A percentile compares a stretch with the other conserved stretches of the same genome.
Evolutionary conservation across 2,797 vertebrate genomes (phyloP).

Genomic region (Vultur gryphus): DNA sequence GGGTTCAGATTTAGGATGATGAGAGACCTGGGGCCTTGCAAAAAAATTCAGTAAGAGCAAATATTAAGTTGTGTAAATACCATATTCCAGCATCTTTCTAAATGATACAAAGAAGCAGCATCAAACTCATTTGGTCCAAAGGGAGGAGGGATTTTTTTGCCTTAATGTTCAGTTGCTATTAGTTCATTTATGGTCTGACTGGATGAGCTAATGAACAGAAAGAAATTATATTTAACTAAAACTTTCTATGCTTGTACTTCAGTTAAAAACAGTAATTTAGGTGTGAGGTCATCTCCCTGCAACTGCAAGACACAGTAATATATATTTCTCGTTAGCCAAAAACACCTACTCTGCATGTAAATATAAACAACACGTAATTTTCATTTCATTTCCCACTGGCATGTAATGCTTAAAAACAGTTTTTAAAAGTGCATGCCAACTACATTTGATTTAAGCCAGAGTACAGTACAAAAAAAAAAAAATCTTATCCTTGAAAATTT

Average conservation of each 20-base stretch:
- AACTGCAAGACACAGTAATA: slow-evolving; percentile 1
- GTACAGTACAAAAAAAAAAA: neutral
- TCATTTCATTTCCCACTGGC: slow-evolving; percentile 11
- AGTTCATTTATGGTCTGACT: neutral
- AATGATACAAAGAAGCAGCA: neutral
- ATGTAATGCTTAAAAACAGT: slow-evolving; percentile 13
- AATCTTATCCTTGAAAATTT: neutral
- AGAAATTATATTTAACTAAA: neutral
- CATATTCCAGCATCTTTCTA: neutral
- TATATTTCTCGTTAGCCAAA: slow-evolving; percentile 17
- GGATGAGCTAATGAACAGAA: neutral
- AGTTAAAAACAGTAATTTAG: slow-evolving; percentile 24
- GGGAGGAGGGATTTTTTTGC: neutral
- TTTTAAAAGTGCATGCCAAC: neutral
- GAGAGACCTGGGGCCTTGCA: slow-evolving; percentile 1
- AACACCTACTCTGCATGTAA: slow-evolving; percentile 34
- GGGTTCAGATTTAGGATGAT: slow-evolving; percentile 6
- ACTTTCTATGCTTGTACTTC: neutral
- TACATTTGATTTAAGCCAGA: slow-evolving; percentile 1
- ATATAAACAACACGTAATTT: slow-evolving; percentile 52
- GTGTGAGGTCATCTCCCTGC: neutral
- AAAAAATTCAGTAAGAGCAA: neutral
- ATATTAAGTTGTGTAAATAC: neutral
- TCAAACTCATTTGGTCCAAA: neutral
- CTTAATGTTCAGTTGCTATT: neutral